Evolutionary conservation across 2,113 vertebrate species (phyloP).

Genomic region (Sorex araneus): DNA sequence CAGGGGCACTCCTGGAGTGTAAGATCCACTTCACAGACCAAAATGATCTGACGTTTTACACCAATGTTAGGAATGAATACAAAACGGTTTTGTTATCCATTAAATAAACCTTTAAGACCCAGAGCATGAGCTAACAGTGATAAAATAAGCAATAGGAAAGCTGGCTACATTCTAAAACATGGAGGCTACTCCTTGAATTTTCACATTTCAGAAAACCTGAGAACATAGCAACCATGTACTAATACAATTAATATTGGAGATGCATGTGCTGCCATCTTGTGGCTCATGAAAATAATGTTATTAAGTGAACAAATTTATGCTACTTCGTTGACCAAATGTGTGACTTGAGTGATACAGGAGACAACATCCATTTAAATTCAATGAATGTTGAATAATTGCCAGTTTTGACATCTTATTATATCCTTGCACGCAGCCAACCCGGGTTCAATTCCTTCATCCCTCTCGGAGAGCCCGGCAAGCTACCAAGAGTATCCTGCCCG

Average conservation of each 20-base stretch:
- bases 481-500: too few species aligned
- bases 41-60: background rate
- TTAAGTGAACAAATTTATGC: background rate
- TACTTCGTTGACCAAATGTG: background rate
- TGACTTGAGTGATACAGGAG: background rate
- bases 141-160: conserved; percentile 9
- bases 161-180: background rate
- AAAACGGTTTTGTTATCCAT: background rate
- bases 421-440: too few species aligned
- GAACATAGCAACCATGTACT: background rate
- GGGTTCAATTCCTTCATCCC: too few species aligned
- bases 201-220: background rate
- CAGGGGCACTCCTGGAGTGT: background rate
- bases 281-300: background rate
- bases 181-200: background rate
- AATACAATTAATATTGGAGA: background rate
- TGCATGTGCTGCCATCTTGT: conserved; percentile 78
- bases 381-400: background rate
- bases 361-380: conserved; percentile 11
- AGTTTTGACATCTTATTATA: too few species aligned
- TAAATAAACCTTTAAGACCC: background rate
- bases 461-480: too few species aligned
- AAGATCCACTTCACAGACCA: background rate
- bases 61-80: background rate
- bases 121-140: background rate